Evolutionary conservation across 2,113 vertebrate genomes (phyloP), one percentile per base, ranked within the genome.

Genomic region (Myiagra hebetior): DNA sequence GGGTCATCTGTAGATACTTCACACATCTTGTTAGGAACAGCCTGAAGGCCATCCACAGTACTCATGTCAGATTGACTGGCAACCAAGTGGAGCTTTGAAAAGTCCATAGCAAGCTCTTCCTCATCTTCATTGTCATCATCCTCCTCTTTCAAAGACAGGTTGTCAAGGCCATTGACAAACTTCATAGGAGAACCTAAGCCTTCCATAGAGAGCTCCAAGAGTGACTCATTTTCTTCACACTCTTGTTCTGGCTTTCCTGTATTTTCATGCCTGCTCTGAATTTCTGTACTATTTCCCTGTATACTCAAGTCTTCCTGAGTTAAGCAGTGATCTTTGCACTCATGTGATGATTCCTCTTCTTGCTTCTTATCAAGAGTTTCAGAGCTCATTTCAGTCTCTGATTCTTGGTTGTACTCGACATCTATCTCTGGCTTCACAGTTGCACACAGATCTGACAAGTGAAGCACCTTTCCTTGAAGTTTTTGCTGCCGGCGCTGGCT

Each of bases 401-500:
- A 76, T 86, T 94, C 84, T 83, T 97, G 92, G 67, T 69, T 80
- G 55, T 83, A 90, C 18, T 81, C 39, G 0, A 87, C 69, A 63
- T 96, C 83, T 70, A 72, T 81, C 95, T 98, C 95, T 74, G 87
- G 60, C 75, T 94, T 74, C 69, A 96, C 87, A 47, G 69, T 9
- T 52, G 79, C 18, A 78, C 59, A 92, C 49, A 95, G 67, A 67
- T 88, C 88, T 85, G 91, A 93, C 85, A 98, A 94, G n/a, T 74
- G 96, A 90, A 98, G 93, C 16, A 97, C 44, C 95, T 98, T 99
- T 67, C 94, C 97, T 62, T 98, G 98, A 75, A 98, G 49, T 86
- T 99, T 99, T 84, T 99, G 98, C 94, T 99, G 99, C 39, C 97
- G 98, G 81, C 98, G 98, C 85, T 99, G 99, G 88, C 97, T 99